A percentile compares a stretch with the other conserved stretches of the same genome.
These are phyloP conservation scores for Pseudobourletiella spinata DNA, from an alignment of 1,140 invertebrate genomes.

Conservation along the genomic window DNA sequence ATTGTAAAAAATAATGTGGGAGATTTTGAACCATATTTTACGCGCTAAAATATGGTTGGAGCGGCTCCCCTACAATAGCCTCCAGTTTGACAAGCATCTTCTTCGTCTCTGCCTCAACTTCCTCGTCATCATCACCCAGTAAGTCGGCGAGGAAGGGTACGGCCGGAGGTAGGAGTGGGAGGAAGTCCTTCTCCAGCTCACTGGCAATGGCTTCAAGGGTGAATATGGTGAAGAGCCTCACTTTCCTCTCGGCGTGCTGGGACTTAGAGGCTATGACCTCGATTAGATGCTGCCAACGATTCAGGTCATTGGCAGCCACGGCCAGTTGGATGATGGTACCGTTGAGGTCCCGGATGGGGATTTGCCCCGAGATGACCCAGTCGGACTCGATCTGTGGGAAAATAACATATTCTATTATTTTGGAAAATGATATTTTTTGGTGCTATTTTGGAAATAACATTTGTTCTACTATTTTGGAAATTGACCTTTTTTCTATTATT, in stretches of 20 bases:
- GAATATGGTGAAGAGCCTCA: conserved; percentile 49
- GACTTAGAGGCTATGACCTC: conserved; percentile 29
- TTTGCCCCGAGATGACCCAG: conserved; percentile 15
- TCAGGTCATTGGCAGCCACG: conserved; percentile 33
- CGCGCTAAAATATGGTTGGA: conserved; percentile 48
- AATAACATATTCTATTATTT: no score
- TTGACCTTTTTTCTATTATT: no score
- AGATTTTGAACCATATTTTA: no score
- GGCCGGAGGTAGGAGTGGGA: conserved; percentile 68
- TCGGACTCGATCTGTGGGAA: conserved; percentile 27
- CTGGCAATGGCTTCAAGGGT: conserved; percentile 59
- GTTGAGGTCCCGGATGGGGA: conserved; percentile 22
- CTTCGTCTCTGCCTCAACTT: conserved; percentile 64
- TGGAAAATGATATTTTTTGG: neutral
- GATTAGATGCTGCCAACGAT: conserved; percentile 35
- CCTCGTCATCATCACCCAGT: conserved; percentile 69
- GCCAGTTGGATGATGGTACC: conserved; percentile 28
- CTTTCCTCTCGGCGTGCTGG: conserved; percentile 31
- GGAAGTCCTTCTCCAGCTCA: conserved; percentile 70
- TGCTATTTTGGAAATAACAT: neutral
- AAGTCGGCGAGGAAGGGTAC: conserved; percentile 74
- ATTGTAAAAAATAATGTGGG: no score
- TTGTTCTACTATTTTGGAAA: neutral
- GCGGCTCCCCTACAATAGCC: conserved; percentile 67
- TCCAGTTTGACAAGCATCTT: conserved; percentile 66